Conservation (phyloP, 1,140 invertebrate genomes). For the Amphibalanus amphitrite region DNA sequence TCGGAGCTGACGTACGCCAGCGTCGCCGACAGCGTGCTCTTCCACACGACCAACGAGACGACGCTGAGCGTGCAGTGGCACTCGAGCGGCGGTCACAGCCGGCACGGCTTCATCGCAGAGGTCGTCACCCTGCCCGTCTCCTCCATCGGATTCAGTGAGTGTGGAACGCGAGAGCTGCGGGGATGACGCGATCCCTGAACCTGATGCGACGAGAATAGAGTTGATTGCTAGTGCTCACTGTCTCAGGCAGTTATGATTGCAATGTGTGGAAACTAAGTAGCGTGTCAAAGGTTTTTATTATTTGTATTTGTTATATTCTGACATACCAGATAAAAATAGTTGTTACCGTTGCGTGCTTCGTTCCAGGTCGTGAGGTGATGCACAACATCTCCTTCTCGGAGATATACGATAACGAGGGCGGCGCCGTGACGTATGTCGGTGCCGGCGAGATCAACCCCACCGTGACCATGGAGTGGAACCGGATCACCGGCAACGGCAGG, state of each 20-base stretch:
- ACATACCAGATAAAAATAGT: too few species aligned
- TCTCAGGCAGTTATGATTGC: too few species aligned
- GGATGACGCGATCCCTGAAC: too few species aligned
- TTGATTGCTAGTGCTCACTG: too few species aligned
- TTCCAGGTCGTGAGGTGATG: constrained; percentile 73
- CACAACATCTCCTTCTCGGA: constrained; percentile 78
- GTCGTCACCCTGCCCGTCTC: constrained; percentile 85
- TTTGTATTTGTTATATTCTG: too few species aligned
- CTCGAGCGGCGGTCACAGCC: constrained; percentile 76
- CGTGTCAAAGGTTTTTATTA: too few species aligned
- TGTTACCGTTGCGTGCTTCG: too few species aligned
- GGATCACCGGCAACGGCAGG: constrained; percentile 63
- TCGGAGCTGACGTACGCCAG: constrained; percentile 47
- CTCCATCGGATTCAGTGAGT: constrained; percentile 69
- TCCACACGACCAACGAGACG: constrained; percentile 53
- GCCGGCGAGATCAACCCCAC: constrained; percentile 92
- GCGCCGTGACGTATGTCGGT: constrained; percentile 68
- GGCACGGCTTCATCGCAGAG: constrained; percentile 96
- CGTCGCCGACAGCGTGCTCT: constrained; percentile 41
- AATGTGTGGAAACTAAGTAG: too few species aligned
- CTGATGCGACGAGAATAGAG: too few species aligned
- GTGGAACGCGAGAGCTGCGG: too few species aligned
- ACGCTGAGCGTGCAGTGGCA: constrained; percentile 81
- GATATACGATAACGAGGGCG: constrained; percentile 66
- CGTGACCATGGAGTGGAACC: constrained; percentile 71